phyloP scores from a whole-genome alignment of 2,888 invertebrate species.

The Pyrgus malvae region DNA sequence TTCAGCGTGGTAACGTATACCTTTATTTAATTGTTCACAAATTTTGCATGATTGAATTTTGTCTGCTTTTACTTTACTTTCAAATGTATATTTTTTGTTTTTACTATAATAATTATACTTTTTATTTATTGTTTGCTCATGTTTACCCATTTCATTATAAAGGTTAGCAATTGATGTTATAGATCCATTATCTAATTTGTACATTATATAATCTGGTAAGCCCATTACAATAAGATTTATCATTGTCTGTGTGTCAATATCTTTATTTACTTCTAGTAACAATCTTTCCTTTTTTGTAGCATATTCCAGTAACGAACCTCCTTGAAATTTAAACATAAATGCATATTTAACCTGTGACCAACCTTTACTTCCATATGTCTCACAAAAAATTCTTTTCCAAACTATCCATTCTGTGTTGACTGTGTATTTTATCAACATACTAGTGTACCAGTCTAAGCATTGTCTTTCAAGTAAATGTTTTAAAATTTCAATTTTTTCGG shows the following conservation, averaged over 20 bases:
- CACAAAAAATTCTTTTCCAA: conserved; percentile 25
- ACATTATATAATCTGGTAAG: conserved; percentile 23
- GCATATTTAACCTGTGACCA: conserved; percentile 32
- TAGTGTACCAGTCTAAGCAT: conserved; percentile 26
- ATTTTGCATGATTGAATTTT: background rate
- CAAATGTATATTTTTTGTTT: conserved; percentile 11
- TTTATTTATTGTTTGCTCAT: conserved; percentile 27
- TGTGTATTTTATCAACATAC: conserved; percentile 27
- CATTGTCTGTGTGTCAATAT: conserved; percentile 28
- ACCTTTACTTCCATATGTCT: conserved; percentile 29
- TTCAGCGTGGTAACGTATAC: background rate
- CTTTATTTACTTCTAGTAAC: conserved; percentile 29
- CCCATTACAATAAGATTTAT: conserved; percentile 30
- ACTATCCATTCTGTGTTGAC: conserved; percentile 20
- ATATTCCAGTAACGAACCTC: conserved; percentile 32
- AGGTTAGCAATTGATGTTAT: conserved; percentile 24
- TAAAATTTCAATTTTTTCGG: conserved; percentile 27
- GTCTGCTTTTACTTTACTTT: background rate
- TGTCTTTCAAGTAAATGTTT: conserved; percentile 18
- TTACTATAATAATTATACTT: conserved; percentile 17
- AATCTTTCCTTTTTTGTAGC: conserved; percentile 34
- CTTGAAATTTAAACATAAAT: conserved; percentile 24
- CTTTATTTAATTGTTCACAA: conserved; percentile 7
- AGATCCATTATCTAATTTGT: conserved; percentile 25
- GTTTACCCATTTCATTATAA: conserved; percentile 32